Percentiles rank a stretch among this genome's conserved stretches.
phyloP scores from a whole-genome alignment of 2,113 vertebrate species.

The Acinonyx jubatus region DNA sequence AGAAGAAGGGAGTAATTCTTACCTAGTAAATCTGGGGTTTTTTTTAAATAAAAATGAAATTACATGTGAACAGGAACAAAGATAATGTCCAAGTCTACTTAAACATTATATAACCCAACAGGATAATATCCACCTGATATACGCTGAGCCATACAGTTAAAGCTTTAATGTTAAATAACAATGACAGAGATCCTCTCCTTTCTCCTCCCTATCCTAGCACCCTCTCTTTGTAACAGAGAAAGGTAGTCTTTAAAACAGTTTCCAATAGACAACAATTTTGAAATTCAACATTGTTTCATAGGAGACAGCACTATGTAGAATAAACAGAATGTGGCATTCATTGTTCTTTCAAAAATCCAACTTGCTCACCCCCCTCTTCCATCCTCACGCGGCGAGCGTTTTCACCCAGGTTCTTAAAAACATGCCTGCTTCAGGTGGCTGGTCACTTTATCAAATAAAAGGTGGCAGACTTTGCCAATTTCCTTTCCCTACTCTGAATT shows the following conservation, averaged over 20 bases:
- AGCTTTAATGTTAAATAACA: slow-evolving; percentile 18
- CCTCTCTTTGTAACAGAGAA: background rate
- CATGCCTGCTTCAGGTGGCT: background rate
- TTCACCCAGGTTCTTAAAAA: slow-evolving; percentile 3
- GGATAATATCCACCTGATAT: background rate
- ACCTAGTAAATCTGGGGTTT: background rate
- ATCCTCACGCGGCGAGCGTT: background rate
- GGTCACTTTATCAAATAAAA: slow-evolving; percentile 60
- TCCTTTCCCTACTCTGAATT: slow-evolving; percentile 53
- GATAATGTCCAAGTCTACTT: background rate
- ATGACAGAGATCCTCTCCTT: background rate
- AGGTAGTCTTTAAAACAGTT: slow-evolving; percentile 2
- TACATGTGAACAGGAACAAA: background rate
- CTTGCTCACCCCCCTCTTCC: background rate
- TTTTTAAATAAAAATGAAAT: slow-evolving; percentile 22
- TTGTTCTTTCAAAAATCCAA: slow-evolving; percentile 31
- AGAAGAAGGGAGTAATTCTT: background rate
- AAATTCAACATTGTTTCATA: background rate
- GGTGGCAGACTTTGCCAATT: slow-evolving; percentile 58
- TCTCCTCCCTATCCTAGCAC: background rate
- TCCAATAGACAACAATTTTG: slow-evolving; percentile 5
- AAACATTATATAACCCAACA: background rate
- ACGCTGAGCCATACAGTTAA: background rate
- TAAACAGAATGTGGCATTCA: background rate
- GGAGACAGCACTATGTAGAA: background rate